These are phyloP conservation scores for Mormyrus iriodes DNA, from an alignment of 2,113 vertebrate genomes.

Conservation along the genomic window DNA sequence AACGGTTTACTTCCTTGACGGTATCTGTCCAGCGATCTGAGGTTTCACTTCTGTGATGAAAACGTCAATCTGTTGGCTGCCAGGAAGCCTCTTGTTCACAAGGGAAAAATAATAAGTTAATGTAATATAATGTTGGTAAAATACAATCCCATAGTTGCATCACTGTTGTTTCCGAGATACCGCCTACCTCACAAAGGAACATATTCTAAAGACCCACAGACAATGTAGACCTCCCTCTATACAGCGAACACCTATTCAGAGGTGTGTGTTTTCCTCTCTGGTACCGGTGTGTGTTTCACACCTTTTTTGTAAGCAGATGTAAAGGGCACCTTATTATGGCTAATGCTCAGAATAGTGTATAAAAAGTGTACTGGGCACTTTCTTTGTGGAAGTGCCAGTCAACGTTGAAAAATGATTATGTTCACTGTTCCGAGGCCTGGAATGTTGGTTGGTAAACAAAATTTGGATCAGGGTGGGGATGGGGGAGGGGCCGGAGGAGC, in stretches of 20 bases:
- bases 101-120: not conserved
- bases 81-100: not conserved
- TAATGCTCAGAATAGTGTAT: not conserved
- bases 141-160: not conserved
- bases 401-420: not conserved
- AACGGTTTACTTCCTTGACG: constrained; percentile 36
- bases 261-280: not conserved
- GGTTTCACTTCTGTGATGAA: not conserved
- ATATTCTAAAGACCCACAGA: not conserved
- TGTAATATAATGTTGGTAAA: not conserved
- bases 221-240: too few species aligned
- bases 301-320: not conserved
- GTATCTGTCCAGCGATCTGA: constrained; percentile 9
- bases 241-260: not conserved
- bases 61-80: not conserved
- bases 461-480: not conserved
- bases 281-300: not conserved
- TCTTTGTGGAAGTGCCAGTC: not conserved
- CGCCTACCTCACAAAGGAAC: not conserved
- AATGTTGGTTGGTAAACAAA: not conserved
- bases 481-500: not conserved
- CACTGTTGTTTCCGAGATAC: not conserved
- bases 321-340: not conserved
- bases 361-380: not conserved
- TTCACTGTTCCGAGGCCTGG: not conserved